Evolutionary conservation across 2,113 vertebrate genomes (phyloP), one percentile per base, ranked within the genome.

Genomic region (Pogonocichla stellata): DNA sequence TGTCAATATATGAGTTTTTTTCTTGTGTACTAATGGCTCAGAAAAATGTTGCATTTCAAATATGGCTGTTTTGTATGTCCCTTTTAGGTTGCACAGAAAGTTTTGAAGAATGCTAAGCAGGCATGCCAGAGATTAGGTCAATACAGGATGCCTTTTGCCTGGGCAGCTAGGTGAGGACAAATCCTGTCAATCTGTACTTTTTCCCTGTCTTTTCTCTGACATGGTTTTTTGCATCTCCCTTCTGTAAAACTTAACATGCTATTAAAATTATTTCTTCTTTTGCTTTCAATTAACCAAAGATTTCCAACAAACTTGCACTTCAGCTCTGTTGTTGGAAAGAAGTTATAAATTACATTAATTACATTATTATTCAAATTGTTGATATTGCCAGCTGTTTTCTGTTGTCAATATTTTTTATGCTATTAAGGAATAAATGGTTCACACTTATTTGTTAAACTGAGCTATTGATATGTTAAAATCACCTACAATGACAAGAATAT

Each of bases 81-180:
- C 75, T 97, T 96, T 80, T 93, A 99, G 99, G 98, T 98, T 94
- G 99, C 99, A 73, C 99, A 99, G 97, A 99, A 99, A 95, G 99
- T 99, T 95, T 96, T 99, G 97, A 99, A 99, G 98, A 99, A 99
- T 11, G 99, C 99, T 91, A 99, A 99, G 92, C 98, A 99, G 95
- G 98, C 99, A 29, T 99, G 99, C 91, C 98, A 98, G 88, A 98
- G 99, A 73, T 97, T 99, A 53, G 99, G 99, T 61, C 99, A 99
- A 80, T 99, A 99, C 88, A 97, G 98, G 94, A 99, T 99, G 99
- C 99, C 99, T 51, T 99, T 99, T 96, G 99, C 99, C 24, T 99
- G 99, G 99, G 99, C 99, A 94, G 99, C 99, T 81, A 99, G 99
- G 99, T 99, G 98, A 97, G 75, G 47, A 48, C 17, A 57, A 50